A percentile compares a stretch with the other conserved stretches of the same genome.
These are phyloP conservation scores for Chloromyia formosa DNA, from an alignment of 2,888 invertebrate species.

Conservation along the genomic window DNA sequence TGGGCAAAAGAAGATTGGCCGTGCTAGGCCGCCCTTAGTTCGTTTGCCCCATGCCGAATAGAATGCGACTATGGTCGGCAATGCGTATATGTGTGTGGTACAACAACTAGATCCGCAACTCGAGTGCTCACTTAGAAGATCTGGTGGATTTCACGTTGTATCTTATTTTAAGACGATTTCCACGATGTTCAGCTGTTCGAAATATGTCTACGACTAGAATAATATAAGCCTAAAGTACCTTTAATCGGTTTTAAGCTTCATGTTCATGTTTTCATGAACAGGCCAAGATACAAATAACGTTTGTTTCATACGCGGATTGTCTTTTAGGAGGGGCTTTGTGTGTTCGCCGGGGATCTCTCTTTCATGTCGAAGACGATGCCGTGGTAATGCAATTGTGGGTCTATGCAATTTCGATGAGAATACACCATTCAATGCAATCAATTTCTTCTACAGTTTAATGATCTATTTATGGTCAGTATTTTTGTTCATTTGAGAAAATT, in stretches of 20 bases:
- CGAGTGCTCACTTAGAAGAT: too few species aligned
- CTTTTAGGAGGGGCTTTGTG: too few species aligned
- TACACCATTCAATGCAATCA: too few species aligned
- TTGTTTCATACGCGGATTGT: not conserved
- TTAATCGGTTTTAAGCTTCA: constrained; percentile 45
- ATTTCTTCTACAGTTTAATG: too few species aligned
- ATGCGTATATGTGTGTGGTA: not conserved
- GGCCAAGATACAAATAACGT: constrained; percentile 31
- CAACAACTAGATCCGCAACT: not conserved
- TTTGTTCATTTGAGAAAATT: too few species aligned
- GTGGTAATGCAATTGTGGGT: too few species aligned
- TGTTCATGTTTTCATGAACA: constrained; percentile 34
- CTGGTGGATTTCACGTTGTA: too few species aligned
- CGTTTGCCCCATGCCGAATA: too few species aligned
- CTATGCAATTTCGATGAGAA: too few species aligned
- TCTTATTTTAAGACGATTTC: not conserved
- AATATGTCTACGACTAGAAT: not conserved
- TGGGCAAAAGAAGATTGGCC: not conserved
- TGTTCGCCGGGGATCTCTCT: too few species aligned
- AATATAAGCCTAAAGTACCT: constrained; percentile 11
- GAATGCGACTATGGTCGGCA: not conserved
- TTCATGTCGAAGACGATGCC: too few species aligned
- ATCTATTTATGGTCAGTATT: too few species aligned
- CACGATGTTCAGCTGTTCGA: constrained; percentile 33
- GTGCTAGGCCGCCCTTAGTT: not conserved